A percentile compares a stretch with the other conserved stretches of the same genome.
These are phyloP conservation scores for Suncus etruscus DNA, from an alignment of 2,113 vertebrate species.

Conservation along the genomic window DNA sequence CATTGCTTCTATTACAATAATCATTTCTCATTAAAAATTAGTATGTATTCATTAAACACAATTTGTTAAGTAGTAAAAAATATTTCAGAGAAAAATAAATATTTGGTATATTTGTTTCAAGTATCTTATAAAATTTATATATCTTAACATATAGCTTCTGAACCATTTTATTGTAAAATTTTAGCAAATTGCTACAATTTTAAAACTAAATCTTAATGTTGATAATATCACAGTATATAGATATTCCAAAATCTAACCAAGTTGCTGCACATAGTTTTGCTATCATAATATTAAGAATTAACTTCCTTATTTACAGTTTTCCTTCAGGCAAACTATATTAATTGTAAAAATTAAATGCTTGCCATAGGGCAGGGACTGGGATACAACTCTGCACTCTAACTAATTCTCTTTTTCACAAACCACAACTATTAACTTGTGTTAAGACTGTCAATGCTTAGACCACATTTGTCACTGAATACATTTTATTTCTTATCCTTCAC, in stretches of 20 bases:
- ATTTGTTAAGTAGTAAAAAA: no score
- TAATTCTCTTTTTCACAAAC: slow-evolving; percentile 47
- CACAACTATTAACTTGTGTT: slow-evolving; percentile 59
- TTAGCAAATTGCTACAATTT: no score
- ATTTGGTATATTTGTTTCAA: no score
- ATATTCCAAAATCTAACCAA: slow-evolving; percentile 16
- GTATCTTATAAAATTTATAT: no score
- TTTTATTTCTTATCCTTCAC: slow-evolving; percentile 58
- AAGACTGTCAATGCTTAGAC: slow-evolving; percentile 28
- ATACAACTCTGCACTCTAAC: background rate
- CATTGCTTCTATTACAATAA: no score
- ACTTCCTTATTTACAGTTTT: slow-evolving; percentile 51
- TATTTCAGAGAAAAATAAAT: no score
- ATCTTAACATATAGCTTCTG: no score
- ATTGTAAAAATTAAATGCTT: slow-evolving; percentile 50
- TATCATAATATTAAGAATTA: slow-evolving; percentile 50
- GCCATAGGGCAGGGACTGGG: background rate
- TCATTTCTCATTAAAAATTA: no score
- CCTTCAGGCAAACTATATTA: slow-evolving; percentile 28
- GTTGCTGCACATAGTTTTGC: slow-evolving; percentile 35
- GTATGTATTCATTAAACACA: no score
- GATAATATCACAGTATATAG: no score
- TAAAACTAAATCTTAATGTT: no score
- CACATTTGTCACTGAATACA: background rate
- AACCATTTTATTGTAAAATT: no score